Evolutionary conservation across 2,888 invertebrate species (phyloP).

Genomic region (Ectropis crepuscularia): DNA sequence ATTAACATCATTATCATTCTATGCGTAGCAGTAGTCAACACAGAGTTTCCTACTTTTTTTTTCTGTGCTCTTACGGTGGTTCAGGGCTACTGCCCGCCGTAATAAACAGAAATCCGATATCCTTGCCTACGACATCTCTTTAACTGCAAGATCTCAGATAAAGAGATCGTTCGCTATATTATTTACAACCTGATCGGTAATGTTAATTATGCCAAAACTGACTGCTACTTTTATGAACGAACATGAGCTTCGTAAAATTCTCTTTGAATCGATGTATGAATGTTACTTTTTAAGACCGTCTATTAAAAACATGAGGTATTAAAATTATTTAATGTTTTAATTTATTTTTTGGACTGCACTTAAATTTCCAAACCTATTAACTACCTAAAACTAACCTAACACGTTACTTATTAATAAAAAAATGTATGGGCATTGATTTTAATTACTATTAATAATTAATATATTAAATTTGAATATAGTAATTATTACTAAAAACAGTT

Average conservation of each 20-base stretch:
- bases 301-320: background rate
- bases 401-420: too few relatives aligned
- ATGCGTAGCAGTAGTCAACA: too few relatives aligned
- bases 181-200: slow-evolving; percentile 67
- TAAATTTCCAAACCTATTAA: too few relatives aligned
- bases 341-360: too few relatives aligned
- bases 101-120: slow-evolving; percentile 82
- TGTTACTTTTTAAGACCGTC: background rate
- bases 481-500: too few relatives aligned
- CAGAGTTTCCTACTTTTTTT: slow-evolving; percentile 8
- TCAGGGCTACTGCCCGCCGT: slow-evolving; percentile 66
- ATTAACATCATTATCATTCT: too few relatives aligned
- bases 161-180: slow-evolving; percentile 69
- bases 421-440: too few relatives aligned
- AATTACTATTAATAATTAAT: too few relatives aligned
- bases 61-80: slow-evolving; percentile 51
- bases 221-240: slow-evolving; percentile 43
- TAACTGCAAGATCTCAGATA: slow-evolving; percentile 75
- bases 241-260: slow-evolving; percentile 1
- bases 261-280: background rate
- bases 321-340: background rate
- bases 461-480: too few relatives aligned
- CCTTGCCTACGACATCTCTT: slow-evolving; percentile 66
- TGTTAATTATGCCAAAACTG: slow-evolving; percentile 67
- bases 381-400: too few relatives aligned